These are phyloP conservation scores for Portevinia maculata DNA, from an alignment of 2,888 invertebrate species.

Conservation along the genomic window DNA sequence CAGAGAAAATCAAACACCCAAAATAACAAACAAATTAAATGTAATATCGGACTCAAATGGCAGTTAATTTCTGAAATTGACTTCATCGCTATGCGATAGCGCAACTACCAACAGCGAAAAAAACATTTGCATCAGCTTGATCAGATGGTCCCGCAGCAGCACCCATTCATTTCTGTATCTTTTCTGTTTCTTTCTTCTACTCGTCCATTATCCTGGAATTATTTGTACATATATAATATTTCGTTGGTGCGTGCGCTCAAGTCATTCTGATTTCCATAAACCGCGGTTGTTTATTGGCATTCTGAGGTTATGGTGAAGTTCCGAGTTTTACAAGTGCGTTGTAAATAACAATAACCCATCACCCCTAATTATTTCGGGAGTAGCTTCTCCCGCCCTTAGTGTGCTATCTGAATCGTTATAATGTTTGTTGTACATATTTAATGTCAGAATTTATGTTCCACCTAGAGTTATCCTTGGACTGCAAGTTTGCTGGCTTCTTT, in stretches of 20 bases:
- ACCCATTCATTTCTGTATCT: conserved; percentile 17
- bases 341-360: conserved; percentile 55
- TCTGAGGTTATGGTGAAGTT: conserved; percentile 45
- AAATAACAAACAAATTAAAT: conserved; percentile 29
- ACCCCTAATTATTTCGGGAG: neutral
- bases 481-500: neutral
- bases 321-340: conserved; percentile 54
- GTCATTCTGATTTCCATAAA: conserved; percentile 58
- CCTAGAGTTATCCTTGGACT: conserved; percentile 18
- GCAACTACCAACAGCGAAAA: neutral
- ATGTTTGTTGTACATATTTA: conserved; percentile 43
- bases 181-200: conserved; percentile 1
- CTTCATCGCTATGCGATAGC: neutral
- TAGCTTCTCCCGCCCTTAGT: neutral
- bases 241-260: conserved; percentile 43
- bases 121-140: neutral
- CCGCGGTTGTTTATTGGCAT: conserved; percentile 49
- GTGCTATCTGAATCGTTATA: conserved; percentile 24
- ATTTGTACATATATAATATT: conserved; percentile 35
- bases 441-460: conserved; percentile 34
- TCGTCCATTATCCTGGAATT: conserved; percentile 30
- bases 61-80: conserved; percentile 11
- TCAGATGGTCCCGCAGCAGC: conserved; percentile 9
- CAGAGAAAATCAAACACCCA: neutral
- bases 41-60: conserved; percentile 12